Percentiles rank a stretch among this genome's conserved stretches.
Evolutionary conservation across 2,888 invertebrate species (phyloP).

Genomic region (Homarus gammarus): DNA sequence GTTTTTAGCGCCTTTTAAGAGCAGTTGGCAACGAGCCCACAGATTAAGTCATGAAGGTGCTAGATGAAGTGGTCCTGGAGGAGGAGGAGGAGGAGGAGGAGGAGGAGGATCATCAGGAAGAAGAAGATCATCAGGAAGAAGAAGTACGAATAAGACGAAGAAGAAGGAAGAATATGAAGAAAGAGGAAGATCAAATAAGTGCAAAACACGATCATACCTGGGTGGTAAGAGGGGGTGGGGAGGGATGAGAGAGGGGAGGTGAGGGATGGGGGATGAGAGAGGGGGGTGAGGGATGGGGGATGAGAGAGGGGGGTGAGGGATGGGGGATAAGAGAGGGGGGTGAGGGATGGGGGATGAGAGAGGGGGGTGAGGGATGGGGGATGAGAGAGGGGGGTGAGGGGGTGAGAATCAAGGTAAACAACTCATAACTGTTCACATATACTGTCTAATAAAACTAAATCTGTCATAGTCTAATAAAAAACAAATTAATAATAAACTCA

Average conservation of each 20-base stretch:
- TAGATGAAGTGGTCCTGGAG: neutral
- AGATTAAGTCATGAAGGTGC: neutral
- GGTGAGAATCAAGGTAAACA: too few relatives aligned
- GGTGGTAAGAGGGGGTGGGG: too few relatives aligned
- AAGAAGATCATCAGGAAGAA: too few relatives aligned
- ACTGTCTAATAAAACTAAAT: too few relatives aligned
- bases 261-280: too few relatives aligned
- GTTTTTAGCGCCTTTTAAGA: too few relatives aligned
- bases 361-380: too few relatives aligned
- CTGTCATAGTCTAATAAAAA: too few relatives aligned
- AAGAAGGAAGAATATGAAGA: neutral
- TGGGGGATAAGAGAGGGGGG: neutral
- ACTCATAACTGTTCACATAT: neutral
- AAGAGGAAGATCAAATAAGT: too few relatives aligned
- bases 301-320: neutral
- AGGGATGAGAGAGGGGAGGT: neutral
- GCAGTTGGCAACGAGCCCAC: too few relatives aligned
- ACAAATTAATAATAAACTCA: too few relatives aligned
- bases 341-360: neutral
- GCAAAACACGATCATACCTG: neutral
- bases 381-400: too few relatives aligned
- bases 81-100: neutral
- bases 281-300: neutral
- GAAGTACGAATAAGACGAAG: neutral
- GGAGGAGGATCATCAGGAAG: neutral